These are phyloP conservation scores for Halcyon leucocephala DNA, from an alignment of 2,797 vertebrate genomes.

Conservation along the genomic window DNA sequence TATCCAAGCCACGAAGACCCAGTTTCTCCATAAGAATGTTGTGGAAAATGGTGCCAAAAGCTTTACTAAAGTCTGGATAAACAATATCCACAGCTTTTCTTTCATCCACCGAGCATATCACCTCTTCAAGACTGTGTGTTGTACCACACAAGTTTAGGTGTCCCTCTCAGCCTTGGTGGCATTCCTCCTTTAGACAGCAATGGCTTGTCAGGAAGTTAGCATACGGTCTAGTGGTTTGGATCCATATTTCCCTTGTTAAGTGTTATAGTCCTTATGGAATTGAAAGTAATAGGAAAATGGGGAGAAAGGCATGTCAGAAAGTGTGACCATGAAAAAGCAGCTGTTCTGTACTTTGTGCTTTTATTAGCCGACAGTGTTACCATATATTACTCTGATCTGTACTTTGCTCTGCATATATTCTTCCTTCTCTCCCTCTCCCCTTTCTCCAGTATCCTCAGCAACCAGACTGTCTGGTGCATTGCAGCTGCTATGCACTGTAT, in stretches of 20 bases:
- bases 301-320: background rate
- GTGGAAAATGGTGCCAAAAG: too few species aligned
- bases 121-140: background rate
- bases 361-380: background rate
- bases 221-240: background rate
- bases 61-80: too few species aligned
- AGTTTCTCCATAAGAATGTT: too few species aligned
- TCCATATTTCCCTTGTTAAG: background rate
- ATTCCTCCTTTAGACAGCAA: background rate
- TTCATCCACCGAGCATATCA: too few species aligned
- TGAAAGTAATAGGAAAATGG: background rate
- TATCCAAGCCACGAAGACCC: too few species aligned
- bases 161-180: background rate
- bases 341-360: background rate
- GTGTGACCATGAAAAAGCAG: background rate
- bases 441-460: background rate
- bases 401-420: background rate
- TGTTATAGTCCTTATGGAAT: background rate
- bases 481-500: background rate
- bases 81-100: too few species aligned
- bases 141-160: background rate
- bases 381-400: background rate
- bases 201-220: background rate
- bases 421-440: background rate
- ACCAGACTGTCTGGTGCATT: background rate